A percentile compares a stretch with the other conserved stretches of the same genome.
Conservation (phyloP, 1,140 invertebrate species). For the Pseudomyrmex sp. region DNA sequence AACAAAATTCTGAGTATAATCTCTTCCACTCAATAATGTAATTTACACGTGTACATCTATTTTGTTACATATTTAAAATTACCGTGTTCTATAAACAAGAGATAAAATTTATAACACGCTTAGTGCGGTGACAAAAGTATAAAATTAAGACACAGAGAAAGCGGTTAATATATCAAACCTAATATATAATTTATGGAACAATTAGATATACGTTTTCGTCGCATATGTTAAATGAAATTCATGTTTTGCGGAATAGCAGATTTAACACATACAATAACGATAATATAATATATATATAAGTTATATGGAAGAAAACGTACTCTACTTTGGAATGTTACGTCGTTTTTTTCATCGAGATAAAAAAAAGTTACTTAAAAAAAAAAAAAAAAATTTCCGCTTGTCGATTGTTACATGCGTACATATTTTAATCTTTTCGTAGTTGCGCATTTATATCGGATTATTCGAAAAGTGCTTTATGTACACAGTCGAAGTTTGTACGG, state of each 20-base stretch:
- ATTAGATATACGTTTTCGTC: constrained; percentile 29
- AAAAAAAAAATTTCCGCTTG: constrained; percentile 3
- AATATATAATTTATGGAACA: constrained; percentile 11
- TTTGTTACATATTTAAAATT: constrained; percentile 38
- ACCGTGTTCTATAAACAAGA: background rate
- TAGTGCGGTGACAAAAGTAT: constrained; percentile 17
- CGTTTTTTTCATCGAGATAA: background rate
- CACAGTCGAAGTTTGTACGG: constrained; percentile 57
- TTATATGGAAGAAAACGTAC: constrained; percentile 50
- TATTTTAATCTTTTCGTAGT: constrained; percentile 41
- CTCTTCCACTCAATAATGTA: constrained; percentile 24
- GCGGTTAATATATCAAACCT: constrained; percentile 38
- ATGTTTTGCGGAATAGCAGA: background rate
- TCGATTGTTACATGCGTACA: constrained; percentile 16
- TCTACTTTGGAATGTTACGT: constrained; percentile 67
- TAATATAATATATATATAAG: background rate
- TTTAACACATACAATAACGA: constrained; percentile 26
- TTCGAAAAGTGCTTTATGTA: constrained; percentile 58
- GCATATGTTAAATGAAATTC: constrained; percentile 1
- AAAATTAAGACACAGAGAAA: constrained; percentile 54
- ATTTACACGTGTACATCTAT: constrained; percentile 42
- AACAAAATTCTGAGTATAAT: constrained; percentile 34
- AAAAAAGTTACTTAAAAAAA: constrained; percentile 56
- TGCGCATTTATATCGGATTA: constrained; percentile 53
- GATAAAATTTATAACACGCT: constrained; percentile 11